phyloP scores from a whole-genome alignment of 1,140 invertebrate genomes.

The Calephelis nemesis region DNA sequence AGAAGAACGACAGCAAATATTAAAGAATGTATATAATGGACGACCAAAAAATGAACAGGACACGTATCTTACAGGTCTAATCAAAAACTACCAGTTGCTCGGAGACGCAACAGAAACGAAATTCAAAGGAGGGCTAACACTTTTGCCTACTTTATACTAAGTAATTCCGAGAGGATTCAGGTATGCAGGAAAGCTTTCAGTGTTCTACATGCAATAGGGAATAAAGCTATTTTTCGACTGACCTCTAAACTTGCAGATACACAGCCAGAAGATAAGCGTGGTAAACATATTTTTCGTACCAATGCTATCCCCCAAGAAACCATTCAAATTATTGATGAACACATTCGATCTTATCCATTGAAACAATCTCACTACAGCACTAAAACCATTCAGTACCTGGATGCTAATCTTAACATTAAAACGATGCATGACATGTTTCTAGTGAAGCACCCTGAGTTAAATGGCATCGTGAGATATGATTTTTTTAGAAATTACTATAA shows the following conservation, averaged over 20 bases:
- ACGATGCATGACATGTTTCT: no score
- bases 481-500: constrained; percentile 5
- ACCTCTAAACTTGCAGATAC: constrained; percentile 2
- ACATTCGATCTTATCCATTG: constrained; percentile 1
- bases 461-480: not conserved
- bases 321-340: constrained; percentile 1
- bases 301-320: constrained; percentile 11
- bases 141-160: constrained; percentile 3
- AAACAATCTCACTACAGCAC: no score
- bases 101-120: constrained; percentile 6
- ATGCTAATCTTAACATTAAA: no score
- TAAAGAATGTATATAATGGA: no score
- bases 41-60: no score
- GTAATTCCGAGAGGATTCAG: constrained; percentile 4
- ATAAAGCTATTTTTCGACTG: constrained; percentile 1
- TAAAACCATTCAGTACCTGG: no score
- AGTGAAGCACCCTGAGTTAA: no score
- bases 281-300: constrained; percentile 1
- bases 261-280: constrained; percentile 12
- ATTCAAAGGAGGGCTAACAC: constrained; percentile 5
- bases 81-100: no score
- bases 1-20: no score
- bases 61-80: no score
- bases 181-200: constrained; percentile 1
- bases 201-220: not conserved